Base-by-base conservation (phyloP, 2,888 invertebrate genomes). In the Epinotia nisella region DNA sequence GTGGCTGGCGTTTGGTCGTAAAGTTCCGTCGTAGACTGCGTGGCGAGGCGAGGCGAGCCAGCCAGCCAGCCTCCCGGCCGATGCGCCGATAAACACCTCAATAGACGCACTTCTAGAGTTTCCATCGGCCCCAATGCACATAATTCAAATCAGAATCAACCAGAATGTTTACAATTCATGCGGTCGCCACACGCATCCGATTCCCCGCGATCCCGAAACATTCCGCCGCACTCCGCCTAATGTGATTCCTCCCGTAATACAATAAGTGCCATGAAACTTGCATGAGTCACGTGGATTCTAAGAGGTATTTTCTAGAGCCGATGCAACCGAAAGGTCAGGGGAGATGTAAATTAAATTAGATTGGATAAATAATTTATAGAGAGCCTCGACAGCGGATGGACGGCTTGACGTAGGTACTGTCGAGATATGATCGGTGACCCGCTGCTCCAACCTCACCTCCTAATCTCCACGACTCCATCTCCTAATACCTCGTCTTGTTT, bases 351-450 rank as follows among this genome's bases (percentile, higher is more conserved):
- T 92, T 92, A 91, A 91, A 92, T 93, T 92, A 92, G 90, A 90
- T 89, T 89, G 86, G 87, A 92, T 90, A 90, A 91, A 91, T 93
- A 91, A 91, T 92, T 89, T 88, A 88, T 90, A 89, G 88, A 85
- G 72, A 72, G 78, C 83, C 87, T 87, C 89, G 91, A 92, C 90
- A 86, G 82, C 80, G 83, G 91, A 90, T 84, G 88, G 91, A 91
- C 91, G 91, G 89, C 80, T 92, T 92, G 93, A 92, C 93, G 91
- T 87, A 73, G 73, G 73, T 73, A 82, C 85, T 83, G 82, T 82
- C 80, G 81, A 87, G 92, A 92, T 92, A 92, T 87, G 87, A 92
- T 92, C 93, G 86, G 87, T 92, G 92, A 93, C 93, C 93, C 91
- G 88, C 85, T 85, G 89, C 80, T 84, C 84, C 84, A 85, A 83